Evolutionary conservation across 2,888 invertebrate species (phyloP).

Genomic region (Tinea pellionella): DNA sequence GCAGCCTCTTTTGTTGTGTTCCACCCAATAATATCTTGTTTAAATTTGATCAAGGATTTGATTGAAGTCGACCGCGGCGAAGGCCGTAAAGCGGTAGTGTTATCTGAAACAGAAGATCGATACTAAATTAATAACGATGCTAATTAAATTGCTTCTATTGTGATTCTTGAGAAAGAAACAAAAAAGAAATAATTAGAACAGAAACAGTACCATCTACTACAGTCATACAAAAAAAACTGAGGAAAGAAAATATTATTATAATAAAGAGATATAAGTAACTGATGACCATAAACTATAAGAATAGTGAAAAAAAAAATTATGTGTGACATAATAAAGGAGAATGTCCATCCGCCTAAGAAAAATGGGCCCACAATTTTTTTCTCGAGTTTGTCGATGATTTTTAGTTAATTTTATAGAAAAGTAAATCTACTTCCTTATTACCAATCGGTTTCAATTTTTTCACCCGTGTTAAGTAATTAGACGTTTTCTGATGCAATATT

Average conservation of each 20-base stretch:
- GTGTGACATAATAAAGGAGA: not conserved
- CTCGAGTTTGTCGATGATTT: too few relatives aligned
- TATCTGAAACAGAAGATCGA: constrained; percentile 30
- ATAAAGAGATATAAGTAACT: not conserved
- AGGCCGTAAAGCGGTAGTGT: constrained; percentile 19
- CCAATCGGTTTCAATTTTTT: too few relatives aligned
- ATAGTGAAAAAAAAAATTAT: not conserved
- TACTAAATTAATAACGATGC: constrained; percentile 34
- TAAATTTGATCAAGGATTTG: constrained; percentile 29
- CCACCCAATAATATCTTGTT: constrained; percentile 31
- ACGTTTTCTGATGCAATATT: too few relatives aligned
- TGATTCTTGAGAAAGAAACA: not conserved
- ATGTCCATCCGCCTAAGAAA: too few relatives aligned
- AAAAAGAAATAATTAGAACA: not conserved
- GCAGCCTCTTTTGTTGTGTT: constrained; percentile 33
- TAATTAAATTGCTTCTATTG: constrained; percentile 12
- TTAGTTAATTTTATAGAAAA: too few relatives aligned
- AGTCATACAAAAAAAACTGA: not conserved
- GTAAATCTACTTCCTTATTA: too few relatives aligned
- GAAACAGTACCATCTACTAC: not conserved
- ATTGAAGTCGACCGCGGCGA: constrained; percentile 29
- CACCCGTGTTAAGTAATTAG: too few relatives aligned
- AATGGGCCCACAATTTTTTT: too few relatives aligned
- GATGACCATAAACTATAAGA: too few relatives aligned
- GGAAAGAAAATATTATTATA: not conserved